A percentile compares a stretch with the other conserved stretches of the same genome.
These are phyloP conservation scores for Oncorhynchus gorbuscha DNA, from an alignment of 2,113 vertebrate species.

Conservation along the genomic window DNA sequence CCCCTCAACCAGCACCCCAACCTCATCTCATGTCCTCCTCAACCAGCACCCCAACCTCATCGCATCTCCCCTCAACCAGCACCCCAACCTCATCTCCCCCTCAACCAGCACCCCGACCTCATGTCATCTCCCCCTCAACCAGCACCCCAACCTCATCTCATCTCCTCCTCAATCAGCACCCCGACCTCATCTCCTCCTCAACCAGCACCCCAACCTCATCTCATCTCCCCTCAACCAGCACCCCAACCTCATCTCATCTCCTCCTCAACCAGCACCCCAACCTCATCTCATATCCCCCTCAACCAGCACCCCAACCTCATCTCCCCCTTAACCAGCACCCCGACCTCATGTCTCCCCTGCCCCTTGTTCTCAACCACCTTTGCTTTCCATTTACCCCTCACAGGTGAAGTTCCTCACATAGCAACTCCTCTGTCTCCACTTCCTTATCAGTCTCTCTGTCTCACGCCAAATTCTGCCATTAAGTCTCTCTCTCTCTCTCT, in stretches of 20 bases:
- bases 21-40: conserved; percentile 53
- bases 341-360: conserved; percentile 44
- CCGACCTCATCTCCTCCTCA: conserved; percentile 20
- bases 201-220: background rate
- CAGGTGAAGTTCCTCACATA: too few species aligned
- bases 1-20: conserved; percentile 60
- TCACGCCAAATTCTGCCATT: too few species aligned
- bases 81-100: conserved; percentile 33
- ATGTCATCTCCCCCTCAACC: background rate
- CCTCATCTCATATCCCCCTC: conserved; percentile 20
- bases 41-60: conserved; percentile 21
- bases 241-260: conserved; percentile 30
- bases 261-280: conserved; percentile 27
- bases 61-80: background rate
- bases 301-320: conserved; percentile 53
- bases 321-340: conserved; percentile 34
- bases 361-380: too few species aligned
- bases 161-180: conserved; percentile 12
- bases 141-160: conserved; percentile 21
- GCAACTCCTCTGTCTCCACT: too few species aligned
- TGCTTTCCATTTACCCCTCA: too few species aligned
- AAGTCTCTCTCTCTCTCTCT: too few species aligned
- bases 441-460: too few species aligned
- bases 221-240: background rate
- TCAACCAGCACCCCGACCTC: conserved; percentile 41